Evolutionary conservation across 1,140 invertebrate genomes (phyloP).

Genomic region (Stegodyphus mimosarum): DNA sequence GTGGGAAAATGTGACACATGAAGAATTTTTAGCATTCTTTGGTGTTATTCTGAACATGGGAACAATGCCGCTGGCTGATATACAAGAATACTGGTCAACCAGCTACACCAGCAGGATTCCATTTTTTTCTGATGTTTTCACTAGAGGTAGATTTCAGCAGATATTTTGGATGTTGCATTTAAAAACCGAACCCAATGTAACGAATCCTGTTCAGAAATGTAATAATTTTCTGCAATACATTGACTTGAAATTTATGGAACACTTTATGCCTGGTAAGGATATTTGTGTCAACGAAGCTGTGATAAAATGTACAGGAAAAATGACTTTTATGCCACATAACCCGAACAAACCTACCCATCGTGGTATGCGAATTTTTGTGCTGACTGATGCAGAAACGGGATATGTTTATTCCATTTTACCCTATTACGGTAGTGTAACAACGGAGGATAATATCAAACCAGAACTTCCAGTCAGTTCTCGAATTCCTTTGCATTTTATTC

Average conservation of each 20-base stretch:
- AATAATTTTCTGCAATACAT: slow-evolving; percentile 12
- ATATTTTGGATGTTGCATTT: slow-evolving; percentile 16
- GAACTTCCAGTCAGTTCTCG: background rate
- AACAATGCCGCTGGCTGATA: background rate
- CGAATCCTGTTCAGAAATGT: background rate
- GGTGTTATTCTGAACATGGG: slow-evolving; percentile 10
- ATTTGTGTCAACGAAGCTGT: too few species aligned
- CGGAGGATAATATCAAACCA: background rate
- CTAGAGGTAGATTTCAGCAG: background rate
- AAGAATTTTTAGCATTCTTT: slow-evolving; percentile 5
- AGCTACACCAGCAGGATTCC: slow-evolving; percentile 1
- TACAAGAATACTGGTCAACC: background rate
- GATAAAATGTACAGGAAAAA: too few species aligned
- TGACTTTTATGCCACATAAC: too few species aligned
- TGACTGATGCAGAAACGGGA: too few species aligned
- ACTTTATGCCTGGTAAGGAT: background rate
- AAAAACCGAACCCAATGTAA: background rate
- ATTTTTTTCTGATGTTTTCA: slow-evolving; percentile 5
- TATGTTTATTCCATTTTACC: too few species aligned
- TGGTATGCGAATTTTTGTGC: too few species aligned
- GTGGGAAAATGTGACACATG: background rate
- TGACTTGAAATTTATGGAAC: background rate
- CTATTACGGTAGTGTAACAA: background rate
- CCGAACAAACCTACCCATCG: too few species aligned
- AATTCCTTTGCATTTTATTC: background rate